These are phyloP conservation scores for Drosophila fulvimacula DNA, from an alignment of 2,888 invertebrate species.

Conservation along the genomic window DNA sequence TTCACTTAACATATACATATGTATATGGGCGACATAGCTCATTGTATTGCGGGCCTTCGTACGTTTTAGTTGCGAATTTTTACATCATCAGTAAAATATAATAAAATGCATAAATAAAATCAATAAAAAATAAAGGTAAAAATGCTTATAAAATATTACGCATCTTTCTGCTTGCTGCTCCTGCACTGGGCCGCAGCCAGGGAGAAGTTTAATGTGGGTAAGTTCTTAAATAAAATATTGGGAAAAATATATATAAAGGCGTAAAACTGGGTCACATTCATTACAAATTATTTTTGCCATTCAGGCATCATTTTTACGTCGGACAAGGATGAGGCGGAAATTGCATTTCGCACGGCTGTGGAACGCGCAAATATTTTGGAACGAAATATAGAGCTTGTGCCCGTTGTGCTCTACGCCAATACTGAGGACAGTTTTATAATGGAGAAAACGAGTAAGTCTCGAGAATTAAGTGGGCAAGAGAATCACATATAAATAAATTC, in stretches of 20 bases:
- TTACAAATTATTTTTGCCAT: background rate
- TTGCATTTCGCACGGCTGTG: constrained; percentile 87
- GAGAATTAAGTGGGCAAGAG: background rate
- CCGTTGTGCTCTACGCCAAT: constrained; percentile 80
- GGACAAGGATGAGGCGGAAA: constrained; percentile 86
- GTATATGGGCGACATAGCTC: constrained; percentile 47
- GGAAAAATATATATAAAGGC: background rate
- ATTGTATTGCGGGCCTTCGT: constrained; percentile 60
- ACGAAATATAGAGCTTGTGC: constrained; percentile 80
- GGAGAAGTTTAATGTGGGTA: constrained; percentile 70
- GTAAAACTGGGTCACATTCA: constrained; percentile 60
- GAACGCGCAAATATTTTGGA: constrained; percentile 85
- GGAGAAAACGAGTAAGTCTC: constrained; percentile 81
- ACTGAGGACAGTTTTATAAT: constrained; percentile 83
- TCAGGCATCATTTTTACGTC: constrained; percentile 86
- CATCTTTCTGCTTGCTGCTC: constrained; percentile 17
- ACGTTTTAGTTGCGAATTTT: constrained; percentile 55
- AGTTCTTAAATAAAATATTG: constrained; percentile 33
- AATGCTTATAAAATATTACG: constrained; percentile 43
- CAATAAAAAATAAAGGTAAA: constrained; percentile 12
- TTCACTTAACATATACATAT: constrained; percentile 20
- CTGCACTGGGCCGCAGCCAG: constrained; percentile 44
- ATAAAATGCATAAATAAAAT: constrained; percentile 24
- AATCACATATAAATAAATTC: background rate
- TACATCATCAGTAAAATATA: constrained; percentile 67